Evolutionary conservation across 2,113 vertebrate genomes (phyloP).

Genomic region (Coregonus clupeaformis): DNA sequence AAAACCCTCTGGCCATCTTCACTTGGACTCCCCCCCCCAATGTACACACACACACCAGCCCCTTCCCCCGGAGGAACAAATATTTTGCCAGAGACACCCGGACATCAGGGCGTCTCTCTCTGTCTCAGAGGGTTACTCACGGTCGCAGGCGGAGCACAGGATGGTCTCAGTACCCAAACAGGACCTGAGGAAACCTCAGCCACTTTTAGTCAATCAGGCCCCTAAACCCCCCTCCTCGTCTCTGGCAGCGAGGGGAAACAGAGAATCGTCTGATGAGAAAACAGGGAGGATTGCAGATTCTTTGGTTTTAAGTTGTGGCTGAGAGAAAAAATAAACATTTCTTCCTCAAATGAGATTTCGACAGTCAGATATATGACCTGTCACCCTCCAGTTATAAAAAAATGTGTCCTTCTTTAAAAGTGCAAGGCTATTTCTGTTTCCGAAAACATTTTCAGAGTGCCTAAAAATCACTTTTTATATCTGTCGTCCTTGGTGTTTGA

Average conservation of each 20-base stretch:
- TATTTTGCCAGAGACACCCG: constrained; percentile 68
- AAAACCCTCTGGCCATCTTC: constrained; percentile 49
- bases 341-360: constrained; percentile 62
- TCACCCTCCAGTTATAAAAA: constrained; percentile 46
- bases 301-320: constrained; percentile 66
- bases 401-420: constrained; percentile 56
- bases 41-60: constrained; percentile 6
- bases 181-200: constrained; percentile 61
- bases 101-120: constrained; percentile 62
- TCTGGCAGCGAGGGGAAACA: constrained; percentile 50
- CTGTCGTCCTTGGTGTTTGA: constrained; percentile 58
- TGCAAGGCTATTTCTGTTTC: constrained; percentile 71
- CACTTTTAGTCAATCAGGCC: constrained; percentile 62
- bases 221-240: constrained; percentile 12
- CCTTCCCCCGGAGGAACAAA: constrained; percentile 53
- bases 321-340: constrained; percentile 15
- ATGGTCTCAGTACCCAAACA: constrained; percentile 50
- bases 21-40: constrained; percentile 10
- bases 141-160: constrained; percentile 35
- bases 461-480: constrained; percentile 32
- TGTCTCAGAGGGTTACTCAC: constrained; percentile 14
- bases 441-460: constrained; percentile 62
- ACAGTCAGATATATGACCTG: constrained; percentile 57
- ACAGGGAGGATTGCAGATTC: constrained; percentile 56
- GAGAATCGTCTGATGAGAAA: constrained; percentile 51